Base-by-base conservation (phyloP, 2,797 vertebrate species). In the Sphenodon punctatus region DNA sequence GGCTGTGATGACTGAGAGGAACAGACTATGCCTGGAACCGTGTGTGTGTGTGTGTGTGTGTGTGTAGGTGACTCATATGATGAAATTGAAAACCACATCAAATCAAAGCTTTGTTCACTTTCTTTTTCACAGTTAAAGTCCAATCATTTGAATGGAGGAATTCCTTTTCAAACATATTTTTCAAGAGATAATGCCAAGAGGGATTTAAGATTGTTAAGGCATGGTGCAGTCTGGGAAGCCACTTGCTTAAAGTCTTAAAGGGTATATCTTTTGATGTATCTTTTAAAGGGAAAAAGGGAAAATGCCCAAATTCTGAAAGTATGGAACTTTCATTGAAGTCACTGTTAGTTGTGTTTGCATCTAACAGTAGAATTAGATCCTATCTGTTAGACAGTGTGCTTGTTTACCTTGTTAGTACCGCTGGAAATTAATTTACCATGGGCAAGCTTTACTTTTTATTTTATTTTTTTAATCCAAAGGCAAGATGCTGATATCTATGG, bases 331-430 rank as follows among this genome's bases (percentile, higher is more conserved):
- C 77, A 81, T 79, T 71, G 67, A 67, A 58, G 32, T 12, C 32
- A 36, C 34, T 36, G 34, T 8, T 36, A 36, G 34, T 36, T 23
- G 74, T 63, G 81, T 85, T 81, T 86, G 79, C 76, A 85, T 89
- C 55, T 75, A 83, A 91, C 86, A 85, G 81, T 81, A 77, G 81
- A 80, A 38, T 77, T 75, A 80, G 73, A 63, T 84, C 73, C 34
- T 84, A 85, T 68, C 6, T 10, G 11, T 22, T 17, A 53, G 27
- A 53, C 15, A 27, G 36, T 58, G 34, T 34, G 10, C n/a, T 4
- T 58, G 32, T 58, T 58, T 34, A 19, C 36, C 55, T 23, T 58
- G 32, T 58, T n/a, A 32, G n/a, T 30, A 53, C 30, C 30, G 49
- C 49, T 53, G 11, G 23, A 22, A 34, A 22, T 58, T 58, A n/a